Evolutionary conservation across 2,113 vertebrate species (phyloP).

Genomic region (Mellivora capensis): DNA sequence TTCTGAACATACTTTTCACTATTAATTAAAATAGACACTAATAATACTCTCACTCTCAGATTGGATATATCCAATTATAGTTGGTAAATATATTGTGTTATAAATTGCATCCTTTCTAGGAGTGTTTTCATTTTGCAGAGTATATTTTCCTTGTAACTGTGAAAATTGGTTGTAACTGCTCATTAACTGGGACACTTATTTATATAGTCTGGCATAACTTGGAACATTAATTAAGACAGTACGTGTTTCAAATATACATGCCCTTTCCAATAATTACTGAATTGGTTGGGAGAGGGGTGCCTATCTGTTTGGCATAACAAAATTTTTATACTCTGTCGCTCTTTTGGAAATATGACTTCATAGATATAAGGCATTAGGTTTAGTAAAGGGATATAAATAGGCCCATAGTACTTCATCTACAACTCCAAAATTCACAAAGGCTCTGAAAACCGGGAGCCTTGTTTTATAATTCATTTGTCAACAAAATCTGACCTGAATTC

Average conservation of each 20-base stretch:
- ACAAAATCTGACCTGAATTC: background rate
- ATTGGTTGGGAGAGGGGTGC: background rate
- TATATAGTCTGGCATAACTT: conserved; percentile 42
- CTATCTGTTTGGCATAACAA: conserved; percentile 10
- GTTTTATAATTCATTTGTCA: background rate
- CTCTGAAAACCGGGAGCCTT: background rate
- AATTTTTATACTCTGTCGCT: background rate
- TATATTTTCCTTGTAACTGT: conserved; percentile 47
- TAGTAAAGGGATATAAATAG: background rate
- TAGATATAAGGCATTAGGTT: background rate
- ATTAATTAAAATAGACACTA: conserved; percentile 37
- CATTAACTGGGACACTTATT: conserved; percentile 45
- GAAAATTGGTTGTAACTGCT: conserved; percentile 53
- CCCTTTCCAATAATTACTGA: conserved; percentile 16
- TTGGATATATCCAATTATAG: conserved; percentile 45
- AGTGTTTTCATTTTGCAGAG: conserved; percentile 43
- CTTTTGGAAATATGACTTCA: background rate
- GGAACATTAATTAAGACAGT: conserved; percentile 59
- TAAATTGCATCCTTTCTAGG: background rate
- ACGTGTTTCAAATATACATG: background rate
- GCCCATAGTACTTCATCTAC: background rate
- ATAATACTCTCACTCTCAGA: background rate
- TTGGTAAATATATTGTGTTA: conserved; percentile 30
- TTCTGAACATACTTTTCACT: background rate
- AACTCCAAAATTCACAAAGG: background rate